Conservation (phyloP, 2,797 vertebrate genomes). For the Bradypodion ventrale region DNA sequence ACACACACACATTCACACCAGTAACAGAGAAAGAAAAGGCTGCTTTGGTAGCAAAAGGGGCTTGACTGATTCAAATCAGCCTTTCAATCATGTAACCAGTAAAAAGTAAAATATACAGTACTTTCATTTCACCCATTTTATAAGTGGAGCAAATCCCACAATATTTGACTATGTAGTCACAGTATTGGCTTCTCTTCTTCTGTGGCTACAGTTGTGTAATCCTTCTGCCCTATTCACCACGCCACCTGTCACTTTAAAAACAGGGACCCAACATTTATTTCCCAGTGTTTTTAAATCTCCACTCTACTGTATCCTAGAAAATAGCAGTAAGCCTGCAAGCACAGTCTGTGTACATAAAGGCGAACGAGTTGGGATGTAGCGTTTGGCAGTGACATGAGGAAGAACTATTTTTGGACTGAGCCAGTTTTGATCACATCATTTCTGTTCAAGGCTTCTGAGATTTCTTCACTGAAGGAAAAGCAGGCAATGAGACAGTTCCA, state of each 20-base stretch:
- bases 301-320: background rate
- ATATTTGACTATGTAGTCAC: too few relatives aligned
- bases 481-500: background rate
- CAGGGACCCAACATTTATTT: slow-evolving; percentile 7
- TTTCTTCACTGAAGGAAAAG: background rate
- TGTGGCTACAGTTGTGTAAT: background rate
- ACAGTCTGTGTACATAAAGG: background rate
- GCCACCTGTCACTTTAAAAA: slow-evolving; percentile 3
- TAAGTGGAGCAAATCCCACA: too few relatives aligned
- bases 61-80: too few relatives aligned
- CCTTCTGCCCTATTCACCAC: background rate
- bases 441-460: background rate
- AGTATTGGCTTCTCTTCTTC: background rate
- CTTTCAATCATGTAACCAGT: too few relatives aligned
- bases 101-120: too few relatives aligned
- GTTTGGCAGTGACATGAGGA: accelerated
- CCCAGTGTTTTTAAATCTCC: background rate
- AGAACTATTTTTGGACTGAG: background rate
- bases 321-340: background rate
- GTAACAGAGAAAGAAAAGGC: too few relatives aligned
- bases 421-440: background rate
- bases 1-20: too few relatives aligned
- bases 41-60: too few relatives aligned
- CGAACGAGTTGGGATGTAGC: accelerated
- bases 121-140: too few relatives aligned